phyloP scores from a whole-genome alignment of 35 echinoderm and acorn worm species.

The Apostichopus parvimensis region DNA sequence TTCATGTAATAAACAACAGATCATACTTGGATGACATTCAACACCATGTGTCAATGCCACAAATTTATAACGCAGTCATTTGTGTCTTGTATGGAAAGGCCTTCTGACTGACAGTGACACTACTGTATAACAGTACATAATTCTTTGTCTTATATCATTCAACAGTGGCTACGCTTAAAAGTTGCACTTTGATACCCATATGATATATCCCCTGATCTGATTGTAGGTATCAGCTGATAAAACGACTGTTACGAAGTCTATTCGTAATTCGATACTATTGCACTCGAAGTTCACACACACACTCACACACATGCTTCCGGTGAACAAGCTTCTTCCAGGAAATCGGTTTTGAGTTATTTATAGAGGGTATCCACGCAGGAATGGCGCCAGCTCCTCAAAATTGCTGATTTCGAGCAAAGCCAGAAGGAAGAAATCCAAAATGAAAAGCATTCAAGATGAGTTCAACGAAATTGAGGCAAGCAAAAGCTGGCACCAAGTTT shows the following conservation, averaged over 20 bases:
- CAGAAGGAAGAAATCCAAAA: background rate
- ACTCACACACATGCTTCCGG: slow-evolving; percentile 35
- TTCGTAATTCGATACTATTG: slow-evolving; percentile 37
- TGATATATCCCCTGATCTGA: no score
- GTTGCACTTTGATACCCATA: no score
- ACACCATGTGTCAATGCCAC: no score
- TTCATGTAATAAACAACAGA: no score
- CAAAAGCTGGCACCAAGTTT: slow-evolving; percentile 46
- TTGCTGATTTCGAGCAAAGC: slow-evolving; percentile 24
- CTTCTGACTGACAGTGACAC: no score
- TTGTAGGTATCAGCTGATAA: background rate
- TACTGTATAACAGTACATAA: no score
- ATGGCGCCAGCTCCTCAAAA: slow-evolving; percentile 29
- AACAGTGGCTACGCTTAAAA: no score
- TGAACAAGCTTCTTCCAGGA: slow-evolving; percentile 45
- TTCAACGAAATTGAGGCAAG: slow-evolving; percentile 47
- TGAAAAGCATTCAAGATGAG: slow-evolving; percentile 55
- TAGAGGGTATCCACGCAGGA: slow-evolving; percentile 57
- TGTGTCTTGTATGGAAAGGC: no score
- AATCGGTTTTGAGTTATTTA: slow-evolving; percentile 56
- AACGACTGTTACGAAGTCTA: slow-evolving; percentile 26
- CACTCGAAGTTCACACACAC: background rate
- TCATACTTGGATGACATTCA: no score
- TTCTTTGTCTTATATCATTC: no score
- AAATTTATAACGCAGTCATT: no score